phyloP scores from a whole-genome alignment of 2,797 vertebrate species.

The Coilia nasus region DNA sequence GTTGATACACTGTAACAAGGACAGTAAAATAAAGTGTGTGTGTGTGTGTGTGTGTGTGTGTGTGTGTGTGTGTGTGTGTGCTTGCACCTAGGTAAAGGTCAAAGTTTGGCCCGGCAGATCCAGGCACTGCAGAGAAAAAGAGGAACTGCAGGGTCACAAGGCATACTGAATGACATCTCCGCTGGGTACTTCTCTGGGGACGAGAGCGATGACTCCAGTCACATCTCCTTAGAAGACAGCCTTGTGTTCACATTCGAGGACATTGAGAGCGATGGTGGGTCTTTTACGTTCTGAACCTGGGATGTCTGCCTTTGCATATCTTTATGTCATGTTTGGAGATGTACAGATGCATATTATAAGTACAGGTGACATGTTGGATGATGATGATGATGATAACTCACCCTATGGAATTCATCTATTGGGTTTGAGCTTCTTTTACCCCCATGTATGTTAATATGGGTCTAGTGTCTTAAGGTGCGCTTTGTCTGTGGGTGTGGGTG shows the following conservation, averaged over 20 bases:
- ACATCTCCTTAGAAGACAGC: conserved; percentile 77
- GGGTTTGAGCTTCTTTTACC: too few relatives aligned
- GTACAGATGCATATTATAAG: too few relatives aligned
- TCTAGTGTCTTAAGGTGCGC: too few relatives aligned
- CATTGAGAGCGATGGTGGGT: conserved; percentile 87
- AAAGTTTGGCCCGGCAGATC: conserved; percentile 81
- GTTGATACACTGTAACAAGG: too few relatives aligned
- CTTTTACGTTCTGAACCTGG: not conserved
- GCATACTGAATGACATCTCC: conserved; percentile 66
- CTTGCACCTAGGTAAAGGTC: conserved; percentile 75
- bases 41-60: not conserved
- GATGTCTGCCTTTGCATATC: too few relatives aligned
- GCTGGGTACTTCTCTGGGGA: conserved; percentile 82
- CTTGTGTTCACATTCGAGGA: conserved; percentile 79
- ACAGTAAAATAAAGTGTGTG: too few relatives aligned
- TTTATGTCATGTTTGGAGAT: not conserved
- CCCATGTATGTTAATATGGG: too few relatives aligned
- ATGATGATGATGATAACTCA: too few relatives aligned
- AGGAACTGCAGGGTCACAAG: conserved; percentile 56
- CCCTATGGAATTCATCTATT: not conserved
- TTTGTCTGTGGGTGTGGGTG: too few relatives aligned
- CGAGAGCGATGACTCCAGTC: conserved; percentile 80
- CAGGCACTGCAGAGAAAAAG: conserved; percentile 79
- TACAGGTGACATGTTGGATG: too few relatives aligned
- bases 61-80: conserved; percentile 24